Conservation (phyloP, 2,888 invertebrate genomes). For the Teinopalpus imperialis region DNA sequence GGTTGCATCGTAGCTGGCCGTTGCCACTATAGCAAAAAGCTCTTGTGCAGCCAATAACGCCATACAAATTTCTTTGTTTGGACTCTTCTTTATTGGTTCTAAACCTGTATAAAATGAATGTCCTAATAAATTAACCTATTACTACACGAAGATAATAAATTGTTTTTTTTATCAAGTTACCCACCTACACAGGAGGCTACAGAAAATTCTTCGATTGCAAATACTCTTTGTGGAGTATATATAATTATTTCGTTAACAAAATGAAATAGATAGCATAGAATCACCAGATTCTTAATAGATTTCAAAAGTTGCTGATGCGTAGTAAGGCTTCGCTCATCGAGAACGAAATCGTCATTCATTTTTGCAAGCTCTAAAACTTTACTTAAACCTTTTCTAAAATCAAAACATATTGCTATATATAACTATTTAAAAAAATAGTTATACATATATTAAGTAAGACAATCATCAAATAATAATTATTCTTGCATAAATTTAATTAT, state of each 20-base stretch:
- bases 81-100: conserved; percentile 28
- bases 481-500: too few relatives aligned
- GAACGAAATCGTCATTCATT: conserved; percentile 38
- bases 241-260: conserved; percentile 42
- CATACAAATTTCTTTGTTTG: conserved; percentile 40
- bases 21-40: conserved; percentile 33
- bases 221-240: conserved; percentile 40
- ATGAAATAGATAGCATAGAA: conserved; percentile 41
- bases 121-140: conserved; percentile 1
- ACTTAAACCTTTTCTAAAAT: conserved; percentile 13
- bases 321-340: conserved; percentile 27
- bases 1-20: conserved; percentile 38
- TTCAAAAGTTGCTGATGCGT: conserved; percentile 34
- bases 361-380: conserved; percentile 33
- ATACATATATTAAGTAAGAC: too few relatives aligned
- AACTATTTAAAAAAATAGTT: too few relatives aligned
- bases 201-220: conserved; percentile 35
- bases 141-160: neutral
- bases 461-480: too few relatives aligned
- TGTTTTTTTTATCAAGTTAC: conserved; percentile 8
- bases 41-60: conserved; percentile 38
- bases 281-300: conserved; percentile 39
- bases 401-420: conserved; percentile 28
- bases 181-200: conserved; percentile 43
- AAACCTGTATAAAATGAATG: conserved; percentile 13